phyloP scores from a whole-genome alignment of 2,113 vertebrate genomes.

The Sturnira hondurensis region DNA sequence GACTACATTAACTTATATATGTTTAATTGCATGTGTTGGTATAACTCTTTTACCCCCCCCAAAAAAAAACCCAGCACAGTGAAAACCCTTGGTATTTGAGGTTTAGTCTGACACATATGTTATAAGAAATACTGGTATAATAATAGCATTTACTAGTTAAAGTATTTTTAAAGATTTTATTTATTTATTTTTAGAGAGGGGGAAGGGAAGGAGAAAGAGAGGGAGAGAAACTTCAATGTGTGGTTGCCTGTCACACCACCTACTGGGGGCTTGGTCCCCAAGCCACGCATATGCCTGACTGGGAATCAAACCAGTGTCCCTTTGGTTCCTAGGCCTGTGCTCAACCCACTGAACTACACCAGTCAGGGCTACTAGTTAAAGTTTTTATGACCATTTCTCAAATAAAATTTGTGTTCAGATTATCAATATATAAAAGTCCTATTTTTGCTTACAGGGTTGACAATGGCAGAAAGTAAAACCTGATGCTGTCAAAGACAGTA shows the following conservation, averaged over 20 bases:
- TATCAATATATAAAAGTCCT: conserved; percentile 3
- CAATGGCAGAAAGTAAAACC: neutral
- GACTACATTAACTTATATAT: neutral
- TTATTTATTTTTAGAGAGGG: too few relatives aligned
- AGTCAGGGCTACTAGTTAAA: neutral
- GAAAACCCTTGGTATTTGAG: neutral
- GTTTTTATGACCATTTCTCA: neutral
- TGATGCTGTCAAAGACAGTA: neutral
- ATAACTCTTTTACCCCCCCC: neutral
- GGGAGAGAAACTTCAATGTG: too few relatives aligned
- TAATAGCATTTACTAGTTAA: neutral
- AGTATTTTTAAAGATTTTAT: too few relatives aligned
- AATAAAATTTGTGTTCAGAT: conserved; percentile 30
- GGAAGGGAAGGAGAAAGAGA: too few relatives aligned
- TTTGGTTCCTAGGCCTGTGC: too few relatives aligned
- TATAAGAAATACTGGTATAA: neutral
- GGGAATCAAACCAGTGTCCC: too few relatives aligned
- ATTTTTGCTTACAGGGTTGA: neutral
- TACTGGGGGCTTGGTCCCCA: too few relatives aligned
- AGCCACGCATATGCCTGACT: too few relatives aligned
- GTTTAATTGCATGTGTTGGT: neutral
- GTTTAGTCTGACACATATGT: neutral
- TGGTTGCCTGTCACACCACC: too few relatives aligned
- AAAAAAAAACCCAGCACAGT: neutral
- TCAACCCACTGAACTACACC: too few relatives aligned